phyloP scores from a whole-genome alignment of 2,888 invertebrate genomes.

The Mesoligia furuncula region DNA sequence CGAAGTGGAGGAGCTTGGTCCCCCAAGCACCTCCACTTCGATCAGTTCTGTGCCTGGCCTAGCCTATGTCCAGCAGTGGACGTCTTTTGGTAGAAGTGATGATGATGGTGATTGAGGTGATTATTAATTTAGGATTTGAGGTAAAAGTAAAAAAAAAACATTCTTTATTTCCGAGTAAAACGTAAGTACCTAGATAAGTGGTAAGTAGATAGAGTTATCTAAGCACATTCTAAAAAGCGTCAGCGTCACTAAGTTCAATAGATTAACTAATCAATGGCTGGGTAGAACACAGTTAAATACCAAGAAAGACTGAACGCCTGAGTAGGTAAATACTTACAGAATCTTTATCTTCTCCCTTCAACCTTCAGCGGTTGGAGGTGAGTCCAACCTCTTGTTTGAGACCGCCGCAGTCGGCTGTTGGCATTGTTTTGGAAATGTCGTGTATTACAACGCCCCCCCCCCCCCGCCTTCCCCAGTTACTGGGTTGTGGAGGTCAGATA shows the following conservation, averaged over 20 bases:
- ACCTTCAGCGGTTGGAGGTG: neutral
- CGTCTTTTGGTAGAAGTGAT: neutral
- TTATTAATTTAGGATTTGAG: neutral
- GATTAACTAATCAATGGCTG: neutral
- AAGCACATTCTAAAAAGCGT: neutral
- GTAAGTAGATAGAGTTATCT: neutral
- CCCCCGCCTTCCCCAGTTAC: no score
- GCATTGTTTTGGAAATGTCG: no score
- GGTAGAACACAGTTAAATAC: neutral
- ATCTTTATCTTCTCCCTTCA: neutral
- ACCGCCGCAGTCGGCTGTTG: no score
- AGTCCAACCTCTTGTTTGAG: no score
- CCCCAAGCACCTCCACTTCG: no score
- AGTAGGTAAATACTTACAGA: neutral
- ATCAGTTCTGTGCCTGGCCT: no score
- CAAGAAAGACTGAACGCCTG: neutral
- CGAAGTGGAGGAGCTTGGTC: neutral
- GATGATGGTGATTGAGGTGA: neutral
- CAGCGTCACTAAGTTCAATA: neutral
- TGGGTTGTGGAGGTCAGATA: no score
- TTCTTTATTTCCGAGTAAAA: neutral
- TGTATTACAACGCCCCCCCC: neutral
- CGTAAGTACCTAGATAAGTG: neutral
- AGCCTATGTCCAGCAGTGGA: neutral
- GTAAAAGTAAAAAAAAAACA: neutral